These are phyloP conservation scores for Miniopterus natalensis DNA, from an alignment of 2,113 vertebrate species.

Conservation along the genomic window DNA sequence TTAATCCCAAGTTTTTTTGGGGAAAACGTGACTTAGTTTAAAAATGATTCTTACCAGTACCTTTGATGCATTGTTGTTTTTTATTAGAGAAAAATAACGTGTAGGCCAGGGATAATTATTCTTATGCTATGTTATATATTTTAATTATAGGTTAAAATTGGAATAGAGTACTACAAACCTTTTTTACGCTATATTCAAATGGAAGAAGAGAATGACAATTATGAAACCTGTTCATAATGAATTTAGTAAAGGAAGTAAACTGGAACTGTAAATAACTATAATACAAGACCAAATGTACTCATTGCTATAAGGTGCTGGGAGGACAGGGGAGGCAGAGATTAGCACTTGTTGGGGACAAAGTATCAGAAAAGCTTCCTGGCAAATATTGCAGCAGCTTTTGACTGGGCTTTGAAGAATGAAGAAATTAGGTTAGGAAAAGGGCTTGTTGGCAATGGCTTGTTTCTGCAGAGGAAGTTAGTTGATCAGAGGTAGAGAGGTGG, in stretches of 20 bases:
- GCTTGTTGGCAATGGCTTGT: background rate
- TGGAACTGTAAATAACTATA: slow-evolving; percentile 30
- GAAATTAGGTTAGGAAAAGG: background rate
- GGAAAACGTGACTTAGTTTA: slow-evolving; percentile 42
- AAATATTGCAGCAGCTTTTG: slow-evolving; percentile 33
- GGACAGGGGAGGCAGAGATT: background rate
- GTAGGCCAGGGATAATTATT: slow-evolving; percentile 4
- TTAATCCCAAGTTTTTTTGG: background rate
- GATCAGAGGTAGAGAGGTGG: background rate
- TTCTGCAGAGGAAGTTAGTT: background rate
- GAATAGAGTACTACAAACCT: slow-evolving; percentile 9
- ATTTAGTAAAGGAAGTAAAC: slow-evolving; percentile 1
- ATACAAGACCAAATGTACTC: background rate
- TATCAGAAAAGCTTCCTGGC: background rate
- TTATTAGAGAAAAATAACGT: slow-evolving; percentile 45
- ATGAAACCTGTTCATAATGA: background rate
- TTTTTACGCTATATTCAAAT: background rate
- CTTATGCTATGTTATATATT: background rate
- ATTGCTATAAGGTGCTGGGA: background rate
- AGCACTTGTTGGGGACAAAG: background rate
- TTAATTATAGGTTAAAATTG: slow-evolving; percentile 51
- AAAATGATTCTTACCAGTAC: slow-evolving; percentile 37
- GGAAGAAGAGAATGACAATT: slow-evolving; percentile 23
- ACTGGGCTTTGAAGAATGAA: background rate
- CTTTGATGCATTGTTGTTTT: slow-evolving; percentile 5